phyloP scores from a whole-genome alignment of 1,140 invertebrate species.

The Zeugodacus cucurbitae region DNA sequence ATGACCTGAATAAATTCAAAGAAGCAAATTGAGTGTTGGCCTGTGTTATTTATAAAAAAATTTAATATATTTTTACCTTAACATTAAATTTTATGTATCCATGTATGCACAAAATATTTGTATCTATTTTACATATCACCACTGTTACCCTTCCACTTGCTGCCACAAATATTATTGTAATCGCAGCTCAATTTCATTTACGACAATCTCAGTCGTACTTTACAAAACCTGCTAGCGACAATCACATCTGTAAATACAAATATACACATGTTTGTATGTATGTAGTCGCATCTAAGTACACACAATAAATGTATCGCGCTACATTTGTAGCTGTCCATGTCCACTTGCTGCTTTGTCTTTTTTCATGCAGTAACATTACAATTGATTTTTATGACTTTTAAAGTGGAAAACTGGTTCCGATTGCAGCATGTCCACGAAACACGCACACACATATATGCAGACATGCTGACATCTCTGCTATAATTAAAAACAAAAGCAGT shows the following conservation, averaged over 20 bases:
- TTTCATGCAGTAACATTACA: background rate
- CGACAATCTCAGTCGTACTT: background rate
- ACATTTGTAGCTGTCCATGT: background rate
- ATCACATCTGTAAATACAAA: background rate
- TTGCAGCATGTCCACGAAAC: background rate
- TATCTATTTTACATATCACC: background rate
- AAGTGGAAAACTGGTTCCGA: slow-evolving; percentile 8
- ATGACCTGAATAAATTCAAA: too few species aligned
- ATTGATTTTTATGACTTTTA: slow-evolving; percentile 36
- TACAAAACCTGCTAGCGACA: too few species aligned
- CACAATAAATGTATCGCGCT: background rate
- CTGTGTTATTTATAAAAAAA: too few species aligned
- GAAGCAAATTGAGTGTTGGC: too few species aligned
- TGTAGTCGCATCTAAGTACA: background rate
- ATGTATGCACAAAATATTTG: background rate
- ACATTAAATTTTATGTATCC: background rate
- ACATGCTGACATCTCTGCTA: background rate
- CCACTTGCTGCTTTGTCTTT: background rate
- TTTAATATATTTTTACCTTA: too few species aligned
- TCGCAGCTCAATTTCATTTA: slow-evolving; percentile 28
- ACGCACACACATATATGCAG: background rate
- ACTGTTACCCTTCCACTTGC: background rate
- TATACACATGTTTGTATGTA: background rate
- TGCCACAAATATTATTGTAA: background rate
- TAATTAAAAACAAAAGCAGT: background rate